Conservation (phyloP, 2,888 invertebrate species). For the Oscheius onirici region DNA sequence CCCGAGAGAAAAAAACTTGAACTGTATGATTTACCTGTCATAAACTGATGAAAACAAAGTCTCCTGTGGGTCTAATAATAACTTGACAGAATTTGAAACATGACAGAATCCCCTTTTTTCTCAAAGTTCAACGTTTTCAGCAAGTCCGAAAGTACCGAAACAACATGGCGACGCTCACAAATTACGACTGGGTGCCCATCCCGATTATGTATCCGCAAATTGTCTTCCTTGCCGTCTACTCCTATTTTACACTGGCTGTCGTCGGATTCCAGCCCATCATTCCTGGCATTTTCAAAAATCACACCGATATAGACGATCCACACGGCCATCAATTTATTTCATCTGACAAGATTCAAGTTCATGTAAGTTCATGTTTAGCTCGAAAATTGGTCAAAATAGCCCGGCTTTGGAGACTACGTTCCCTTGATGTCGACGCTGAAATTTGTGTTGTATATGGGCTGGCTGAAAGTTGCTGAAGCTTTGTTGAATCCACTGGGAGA, state of each 20-base stretch:
- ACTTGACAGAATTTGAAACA: no score
- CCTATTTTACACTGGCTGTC: constrained; percentile 2
- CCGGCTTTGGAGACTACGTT: constrained; percentile 17
- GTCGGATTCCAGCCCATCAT: not conserved
- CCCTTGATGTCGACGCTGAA: constrained; percentile 52
- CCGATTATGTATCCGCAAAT: constrained; percentile 65
- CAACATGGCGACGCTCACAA: constrained; percentile 47
- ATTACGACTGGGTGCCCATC: constrained; percentile 60
- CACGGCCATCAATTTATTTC: constrained; percentile 30
- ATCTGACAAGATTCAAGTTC: not conserved
- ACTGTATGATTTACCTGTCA: no score
- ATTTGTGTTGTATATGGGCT: constrained; percentile 54
- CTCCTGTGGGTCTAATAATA: no score
- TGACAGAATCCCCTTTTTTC: not conserved
- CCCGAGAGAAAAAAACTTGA: no score
- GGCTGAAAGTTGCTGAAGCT: constrained; percentile 52
- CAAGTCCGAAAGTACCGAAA: constrained; percentile 39
- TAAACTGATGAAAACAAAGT: no score
- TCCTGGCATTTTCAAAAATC: not conserved
- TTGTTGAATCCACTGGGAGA: constrained; percentile 53
- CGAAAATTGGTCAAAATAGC: not conserved
- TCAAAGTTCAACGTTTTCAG: constrained; percentile 11
- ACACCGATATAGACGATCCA: constrained; percentile 28
- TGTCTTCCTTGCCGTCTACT: constrained; percentile 51
- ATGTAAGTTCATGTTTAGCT: not conserved